Evolutionary conservation across 92 coral and sea anemone genomes (phyloP).

Genomic region (Epizoanthus rinbou): DNA sequence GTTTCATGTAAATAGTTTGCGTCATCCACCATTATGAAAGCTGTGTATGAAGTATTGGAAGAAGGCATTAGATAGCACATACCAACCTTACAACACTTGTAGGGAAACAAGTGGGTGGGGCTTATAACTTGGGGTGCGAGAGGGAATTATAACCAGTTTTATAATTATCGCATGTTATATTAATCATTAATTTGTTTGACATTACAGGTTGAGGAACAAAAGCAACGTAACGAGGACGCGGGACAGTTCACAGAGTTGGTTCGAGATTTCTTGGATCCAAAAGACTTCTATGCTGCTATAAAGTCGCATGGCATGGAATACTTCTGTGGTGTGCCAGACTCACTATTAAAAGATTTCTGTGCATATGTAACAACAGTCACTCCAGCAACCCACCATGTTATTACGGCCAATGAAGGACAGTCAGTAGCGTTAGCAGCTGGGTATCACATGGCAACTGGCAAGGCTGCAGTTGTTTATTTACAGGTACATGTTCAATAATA

Average conservation of each 20-base stretch:
- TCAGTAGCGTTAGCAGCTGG: conserved; percentile 95
- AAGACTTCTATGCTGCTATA: conserved; percentile 89
- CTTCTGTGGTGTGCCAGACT: conserved; percentile 99
- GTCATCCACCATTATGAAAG: too few species aligned
- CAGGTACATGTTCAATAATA: conserved; percentile 55
- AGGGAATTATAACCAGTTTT: too few species aligned
- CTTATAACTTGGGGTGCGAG: background rate
- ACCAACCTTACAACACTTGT: too few species aligned
- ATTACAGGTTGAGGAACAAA: conserved; percentile 85
- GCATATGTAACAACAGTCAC: conserved; percentile 92
- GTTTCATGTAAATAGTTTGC: too few species aligned
- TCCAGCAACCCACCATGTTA: conserved; percentile 78
- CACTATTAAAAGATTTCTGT: conserved; percentile 95
- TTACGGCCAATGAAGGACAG: conserved; percentile 93
- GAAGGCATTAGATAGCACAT: too few species aligned
- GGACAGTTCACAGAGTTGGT: conserved; percentile 98
- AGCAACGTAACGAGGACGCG: conserved; percentile 85
- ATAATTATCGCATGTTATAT: too few species aligned
- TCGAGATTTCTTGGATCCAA: conserved; percentile 94
- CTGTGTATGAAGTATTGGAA: too few species aligned
- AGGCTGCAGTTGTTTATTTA: conserved; percentile 91
- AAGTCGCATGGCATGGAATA: conserved; percentile 92
- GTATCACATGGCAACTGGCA: conserved; percentile 97
- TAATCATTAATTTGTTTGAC: background rate
- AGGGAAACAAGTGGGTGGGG: background rate